Conservation (phyloP, 2,113 vertebrate genomes). For the Todiramphus saurophagus region DNA sequence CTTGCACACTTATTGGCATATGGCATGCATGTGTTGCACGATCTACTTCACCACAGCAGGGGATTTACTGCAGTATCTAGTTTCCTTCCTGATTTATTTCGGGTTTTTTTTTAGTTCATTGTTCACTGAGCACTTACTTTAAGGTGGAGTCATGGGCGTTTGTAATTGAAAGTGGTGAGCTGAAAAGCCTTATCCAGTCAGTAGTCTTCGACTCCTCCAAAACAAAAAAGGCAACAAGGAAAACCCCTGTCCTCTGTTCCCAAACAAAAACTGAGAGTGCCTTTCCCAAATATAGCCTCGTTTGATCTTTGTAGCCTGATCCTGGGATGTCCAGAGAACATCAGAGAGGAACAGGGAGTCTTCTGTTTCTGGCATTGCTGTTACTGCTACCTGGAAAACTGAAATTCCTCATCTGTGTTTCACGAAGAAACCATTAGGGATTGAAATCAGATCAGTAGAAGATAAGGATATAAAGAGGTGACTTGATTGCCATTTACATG, state of each 20-base stretch:
- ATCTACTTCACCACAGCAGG: background rate
- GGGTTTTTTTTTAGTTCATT: background rate
- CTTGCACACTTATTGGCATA: background rate
- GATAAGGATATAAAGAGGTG: background rate
- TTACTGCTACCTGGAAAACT: background rate
- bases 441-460: background rate
- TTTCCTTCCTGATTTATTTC: background rate
- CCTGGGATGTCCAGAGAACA: background rate
- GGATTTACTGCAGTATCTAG: background rate
- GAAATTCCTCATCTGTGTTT: slow-evolving; percentile 19
- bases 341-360: background rate
- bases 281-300: background rate
- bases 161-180: slow-evolving; percentile 39
- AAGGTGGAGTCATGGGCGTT: slow-evolving; percentile 28
- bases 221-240: slow-evolving; percentile 14
- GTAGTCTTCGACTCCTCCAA: slow-evolving; percentile 28
- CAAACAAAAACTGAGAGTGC: background rate
- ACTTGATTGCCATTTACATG: background rate
- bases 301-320: background rate
- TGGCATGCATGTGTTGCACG: background rate
- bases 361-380: slow-evolving; percentile 1
- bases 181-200: slow-evolving; percentile 56
- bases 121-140: slow-evolving; percentile 35
- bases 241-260: background rate
- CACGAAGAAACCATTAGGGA: background rate